phyloP scores from a whole-genome alignment of 2,888 invertebrate species.

The Drosophila neonasuta region DNA sequence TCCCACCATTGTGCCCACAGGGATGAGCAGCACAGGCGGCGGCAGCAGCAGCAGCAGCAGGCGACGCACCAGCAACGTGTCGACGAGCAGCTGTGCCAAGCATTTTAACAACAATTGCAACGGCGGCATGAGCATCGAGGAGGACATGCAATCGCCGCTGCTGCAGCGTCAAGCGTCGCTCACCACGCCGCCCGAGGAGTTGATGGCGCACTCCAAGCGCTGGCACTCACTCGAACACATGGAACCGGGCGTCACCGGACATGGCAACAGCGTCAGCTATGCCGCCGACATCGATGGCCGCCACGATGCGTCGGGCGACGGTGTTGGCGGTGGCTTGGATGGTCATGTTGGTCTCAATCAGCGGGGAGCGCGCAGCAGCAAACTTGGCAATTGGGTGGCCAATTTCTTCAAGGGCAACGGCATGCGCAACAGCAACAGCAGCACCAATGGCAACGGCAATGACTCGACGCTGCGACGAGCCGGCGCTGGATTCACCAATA shows the following conservation, averaged over 20 bases:
- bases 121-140: constrained; percentile 80
- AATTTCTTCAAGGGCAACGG: constrained; percentile 89
- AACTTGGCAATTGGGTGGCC: constrained; percentile 87
- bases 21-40: constrained; percentile 19
- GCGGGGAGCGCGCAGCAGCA: constrained; percentile 46
- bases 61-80: constrained; percentile 62
- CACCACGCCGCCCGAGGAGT: constrained; percentile 80
- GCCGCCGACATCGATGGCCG: constrained; percentile 76
- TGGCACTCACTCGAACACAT: constrained; percentile 92
- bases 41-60: constrained; percentile 54
- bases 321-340: constrained; percentile 1
- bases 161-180: constrained; percentile 82
- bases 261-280: constrained; percentile 78
- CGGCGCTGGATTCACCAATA: constrained; percentile 79
- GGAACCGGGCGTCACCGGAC: constrained; percentile 66
- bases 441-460: constrained; percentile 78
- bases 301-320: constrained; percentile 24
- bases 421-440: constrained; percentile 83
- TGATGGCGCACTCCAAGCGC: constrained; percentile 85
- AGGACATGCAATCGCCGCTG: constrained; percentile 80
- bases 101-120: constrained; percentile 82
- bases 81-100: constrained; percentile 66
- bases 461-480: constrained; percentile 79
- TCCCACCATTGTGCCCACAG: constrained; percentile 68
- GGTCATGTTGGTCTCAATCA: constrained; percentile 32